Evolutionary conservation across 2,797 vertebrate genomes (phyloP), one percentile per base, ranked within the genome.

Genomic region (Molothrus ater): DNA sequence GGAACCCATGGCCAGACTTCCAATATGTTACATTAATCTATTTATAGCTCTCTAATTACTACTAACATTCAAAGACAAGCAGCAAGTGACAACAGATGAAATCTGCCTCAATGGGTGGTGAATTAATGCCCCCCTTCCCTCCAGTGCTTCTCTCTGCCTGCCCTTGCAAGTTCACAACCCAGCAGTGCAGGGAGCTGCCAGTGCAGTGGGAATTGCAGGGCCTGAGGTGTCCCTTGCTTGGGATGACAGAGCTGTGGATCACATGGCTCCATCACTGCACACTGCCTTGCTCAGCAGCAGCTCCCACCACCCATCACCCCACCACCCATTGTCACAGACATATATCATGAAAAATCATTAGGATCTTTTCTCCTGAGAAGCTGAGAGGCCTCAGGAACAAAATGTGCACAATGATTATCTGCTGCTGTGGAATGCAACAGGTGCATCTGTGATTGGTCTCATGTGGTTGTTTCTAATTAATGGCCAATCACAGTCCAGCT

Each of bases 21-120:
- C 68, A 60, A 25, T 42, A 74, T 50, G 78, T 82, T 40, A 71
- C 11, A 82, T 61, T 29, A 21, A 25, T 53, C 80, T 82, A 59
- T 86, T 81, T 82, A 43, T 25, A 90, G 56, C 34, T 48, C 80
- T 88, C 45, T 90, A 80, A 94, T 93, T 90, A 32, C 50, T 40
- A 28, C 68, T 82, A 70, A 76, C 64, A 75, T 26, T 79, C 68
- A 29, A 75, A 91, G 74, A 80, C 51, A 81, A 81, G 45, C 45
- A 32, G 36, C 73, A 90, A 36, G 36, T 36, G 36, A 36, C 36
- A 36, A 36, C 7, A 5, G 64, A 38, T 57, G 50, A 74, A 86
- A 82, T 85, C 53, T 20, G 53, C 71, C 57, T 80, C 38, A 38
- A 2, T 60, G 34, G 3, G 45, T 9, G 29, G 40, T 10, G 36